Percentiles rank a stretch among this genome's conserved stretches.
These are phyloP conservation scores for Scaptomyza pallida DNA, from an alignment of 1,140 invertebrate genomes.

Conservation along the genomic window DNA sequence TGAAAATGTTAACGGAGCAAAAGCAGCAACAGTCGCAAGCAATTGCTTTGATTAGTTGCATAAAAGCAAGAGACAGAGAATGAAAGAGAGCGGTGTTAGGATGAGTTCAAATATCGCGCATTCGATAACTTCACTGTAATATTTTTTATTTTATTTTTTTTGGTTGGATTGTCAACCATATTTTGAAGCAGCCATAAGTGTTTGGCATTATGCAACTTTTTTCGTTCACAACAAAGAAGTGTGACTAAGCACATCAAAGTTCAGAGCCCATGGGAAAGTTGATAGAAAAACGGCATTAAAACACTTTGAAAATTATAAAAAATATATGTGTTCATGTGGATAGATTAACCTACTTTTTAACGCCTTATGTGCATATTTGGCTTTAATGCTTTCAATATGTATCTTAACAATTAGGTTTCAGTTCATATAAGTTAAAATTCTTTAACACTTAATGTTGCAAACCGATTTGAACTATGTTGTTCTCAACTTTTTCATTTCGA, in stretches of 20 bases:
- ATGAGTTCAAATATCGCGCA: constrained; percentile 4
- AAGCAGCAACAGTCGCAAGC: constrained; percentile 20
- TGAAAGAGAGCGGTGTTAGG: constrained; percentile 7
- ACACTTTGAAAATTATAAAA: not conserved
- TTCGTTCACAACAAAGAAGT: not conserved
- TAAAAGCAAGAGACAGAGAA: constrained; percentile 5
- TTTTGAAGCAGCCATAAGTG: not conserved
- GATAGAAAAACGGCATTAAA: not conserved
- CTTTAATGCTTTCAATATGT: too few relatives aligned
- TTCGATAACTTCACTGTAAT: constrained; percentile 24
- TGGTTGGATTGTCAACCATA: not conserved
- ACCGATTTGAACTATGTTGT: too few relatives aligned
- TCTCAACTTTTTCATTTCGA: too few relatives aligned
- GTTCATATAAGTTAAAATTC: too few relatives aligned
- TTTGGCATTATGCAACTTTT: not conserved
- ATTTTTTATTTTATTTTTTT: too few relatives aligned
- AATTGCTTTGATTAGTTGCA: constrained; percentile 59
- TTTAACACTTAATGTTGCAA: too few relatives aligned
- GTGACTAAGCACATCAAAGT: constrained; percentile 5
- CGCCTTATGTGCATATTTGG: too few relatives aligned
- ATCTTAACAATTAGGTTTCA: too few relatives aligned
- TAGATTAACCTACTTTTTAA: too few relatives aligned
- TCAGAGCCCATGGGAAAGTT: constrained; percentile 2
- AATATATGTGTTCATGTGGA: not conserved
- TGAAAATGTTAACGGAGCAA: constrained; percentile 48